These are phyloP conservation scores for Anthrax anthrax DNA, from an alignment of 2,888 invertebrate species.

Conservation along the genomic window DNA sequence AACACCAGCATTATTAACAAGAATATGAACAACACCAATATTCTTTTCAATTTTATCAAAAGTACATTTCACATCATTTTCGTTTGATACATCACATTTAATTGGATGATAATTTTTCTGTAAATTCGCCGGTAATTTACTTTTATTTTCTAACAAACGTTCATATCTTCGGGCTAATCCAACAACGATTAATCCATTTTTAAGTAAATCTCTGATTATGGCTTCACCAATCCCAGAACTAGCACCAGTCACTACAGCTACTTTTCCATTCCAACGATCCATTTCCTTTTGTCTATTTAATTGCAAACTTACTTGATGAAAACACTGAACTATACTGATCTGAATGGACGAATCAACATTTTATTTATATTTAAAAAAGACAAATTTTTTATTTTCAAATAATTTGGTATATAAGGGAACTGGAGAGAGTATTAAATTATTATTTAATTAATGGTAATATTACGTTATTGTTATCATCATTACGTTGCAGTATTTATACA, in stretches of 20 bases:
- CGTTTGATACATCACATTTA: constrained; percentile 39
- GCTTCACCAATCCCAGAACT: constrained; percentile 45
- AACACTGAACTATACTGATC: no score
- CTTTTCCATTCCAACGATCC: constrained; percentile 44
- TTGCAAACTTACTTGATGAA: no score
- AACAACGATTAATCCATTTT: constrained; percentile 39
- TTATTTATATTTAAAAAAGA: no score
- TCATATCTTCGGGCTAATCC: constrained; percentile 39
- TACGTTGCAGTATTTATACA: no score
- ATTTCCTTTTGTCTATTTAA: constrained; percentile 18
- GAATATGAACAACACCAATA: constrained; percentile 40
- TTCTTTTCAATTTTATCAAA: constrained; percentile 37
- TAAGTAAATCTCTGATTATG: constrained; percentile 31
- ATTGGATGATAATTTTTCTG: constrained; percentile 27
- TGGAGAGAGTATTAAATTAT: no score
- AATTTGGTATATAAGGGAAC: no score
- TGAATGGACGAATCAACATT: no score
- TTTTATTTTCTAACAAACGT: constrained; percentile 22
- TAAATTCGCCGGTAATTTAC: constrained; percentile 18
- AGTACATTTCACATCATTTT: constrained; percentile 38
- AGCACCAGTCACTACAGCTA: constrained; percentile 47
- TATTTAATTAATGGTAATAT: no score
- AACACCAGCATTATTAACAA: constrained; percentile 42
- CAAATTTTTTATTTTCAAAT: no score
- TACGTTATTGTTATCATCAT: no score